These are phyloP conservation scores for Seira musarum DNA, from an alignment of 2,888 invertebrate species.

Conservation along the genomic window DNA sequence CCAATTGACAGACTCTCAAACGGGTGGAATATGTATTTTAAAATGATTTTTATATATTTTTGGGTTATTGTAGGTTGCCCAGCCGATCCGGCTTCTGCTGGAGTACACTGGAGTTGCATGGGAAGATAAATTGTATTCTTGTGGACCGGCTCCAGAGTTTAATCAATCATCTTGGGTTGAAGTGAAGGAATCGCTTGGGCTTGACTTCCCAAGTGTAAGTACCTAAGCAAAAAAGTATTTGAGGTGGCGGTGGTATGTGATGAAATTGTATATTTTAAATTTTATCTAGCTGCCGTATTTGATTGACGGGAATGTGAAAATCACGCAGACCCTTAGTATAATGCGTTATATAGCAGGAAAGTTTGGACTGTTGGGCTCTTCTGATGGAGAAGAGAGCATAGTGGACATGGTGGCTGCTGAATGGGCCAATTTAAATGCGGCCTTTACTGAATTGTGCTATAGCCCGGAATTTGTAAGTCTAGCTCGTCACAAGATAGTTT, in stretches of 20 bases:
- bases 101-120: conserved; percentile 73
- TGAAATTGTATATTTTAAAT: too few species aligned
- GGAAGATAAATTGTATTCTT: conserved; percentile 73
- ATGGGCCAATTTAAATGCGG: conserved; percentile 72
- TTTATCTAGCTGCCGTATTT: conserved; percentile 73
- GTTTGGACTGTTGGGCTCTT: conserved; percentile 72
- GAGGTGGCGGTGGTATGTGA: too few species aligned
- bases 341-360: conserved; percentile 73
- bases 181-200: conserved; percentile 71
- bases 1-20: too few species aligned
- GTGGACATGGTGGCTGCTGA: conserved; percentile 72
- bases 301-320: conserved; percentile 73
- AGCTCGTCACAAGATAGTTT: not conserved
- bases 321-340: conserved; percentile 73
- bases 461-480: conserved; percentile 72
- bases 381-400: conserved; percentile 71
- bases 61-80: conserved; percentile 72
- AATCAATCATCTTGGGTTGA: conserved; percentile 72
- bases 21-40: too few species aligned
- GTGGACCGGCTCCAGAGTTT: conserved; percentile 73
- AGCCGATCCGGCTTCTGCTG: conserved; percentile 73
- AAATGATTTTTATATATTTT: too few species aligned
- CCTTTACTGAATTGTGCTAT: conserved; percentile 72
- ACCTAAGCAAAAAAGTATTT: too few species aligned
- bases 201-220: conserved; percentile 73